Conservation (phyloP, 2,797 vertebrate species). For the Hybognathus amarus region DNA sequence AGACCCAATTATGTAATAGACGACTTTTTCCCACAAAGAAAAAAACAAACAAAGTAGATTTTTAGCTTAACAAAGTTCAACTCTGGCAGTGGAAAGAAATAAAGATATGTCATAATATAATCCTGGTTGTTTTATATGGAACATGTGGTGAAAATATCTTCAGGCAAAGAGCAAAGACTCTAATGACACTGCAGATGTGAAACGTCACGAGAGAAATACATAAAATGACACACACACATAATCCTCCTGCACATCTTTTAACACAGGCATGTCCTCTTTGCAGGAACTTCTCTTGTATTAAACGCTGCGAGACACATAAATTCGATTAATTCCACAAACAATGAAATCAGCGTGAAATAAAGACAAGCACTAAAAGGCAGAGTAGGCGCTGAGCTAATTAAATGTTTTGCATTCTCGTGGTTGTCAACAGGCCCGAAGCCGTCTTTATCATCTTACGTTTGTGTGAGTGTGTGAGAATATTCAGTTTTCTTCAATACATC, state of each 20-base stretch:
- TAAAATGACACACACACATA: not conserved
- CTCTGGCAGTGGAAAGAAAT: not conserved
- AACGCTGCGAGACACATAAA: constrained; percentile 72
- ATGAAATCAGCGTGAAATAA: constrained; percentile 73
- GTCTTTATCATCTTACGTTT: constrained; percentile 66
- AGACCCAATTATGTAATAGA: not conserved
- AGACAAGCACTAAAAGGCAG: constrained; percentile 67
- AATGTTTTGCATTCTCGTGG: constrained; percentile 68
- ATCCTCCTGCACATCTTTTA: not conserved
- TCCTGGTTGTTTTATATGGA: not conserved
- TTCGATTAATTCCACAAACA: constrained; percentile 75
- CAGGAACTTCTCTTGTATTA: constrained; percentile 11
- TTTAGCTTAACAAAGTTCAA: not conserved
- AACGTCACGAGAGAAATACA: constrained; percentile 20
- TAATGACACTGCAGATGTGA: constrained; percentile 43
- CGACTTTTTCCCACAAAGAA: not conserved
- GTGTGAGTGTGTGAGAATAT: constrained; percentile 47
- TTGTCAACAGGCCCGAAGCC: constrained; percentile 69
- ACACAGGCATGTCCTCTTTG: not conserved
- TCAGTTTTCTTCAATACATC: constrained; percentile 60
- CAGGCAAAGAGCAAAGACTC: constrained; percentile 42
- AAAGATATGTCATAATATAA: constrained; percentile 16
- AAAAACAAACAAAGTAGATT: not conserved
- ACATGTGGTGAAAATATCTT: constrained; percentile 52
- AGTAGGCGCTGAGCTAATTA: constrained; percentile 76